Percentiles rank a stretch among this genome's conserved stretches.
phyloP scores from a whole-genome alignment of 2,797 vertebrate genomes.

The Vireo griseus region DNA sequence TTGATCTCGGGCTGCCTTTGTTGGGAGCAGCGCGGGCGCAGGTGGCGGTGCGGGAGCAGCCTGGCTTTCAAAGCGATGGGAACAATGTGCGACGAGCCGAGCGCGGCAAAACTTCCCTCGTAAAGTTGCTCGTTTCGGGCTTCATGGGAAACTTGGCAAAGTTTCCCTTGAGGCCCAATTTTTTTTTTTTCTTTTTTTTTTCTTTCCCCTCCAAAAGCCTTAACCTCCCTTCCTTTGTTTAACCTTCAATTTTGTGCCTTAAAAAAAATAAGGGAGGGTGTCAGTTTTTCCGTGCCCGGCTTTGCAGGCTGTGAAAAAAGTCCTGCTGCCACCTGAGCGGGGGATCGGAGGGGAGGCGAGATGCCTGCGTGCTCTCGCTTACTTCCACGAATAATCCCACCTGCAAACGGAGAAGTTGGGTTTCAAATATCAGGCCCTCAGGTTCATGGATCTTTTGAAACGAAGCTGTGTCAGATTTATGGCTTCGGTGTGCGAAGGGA shows the following conservation, averaged over 20 bases:
- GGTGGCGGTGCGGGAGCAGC: slow-evolving; percentile 2
- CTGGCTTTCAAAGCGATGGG: background rate
- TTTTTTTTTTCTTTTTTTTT: background rate
- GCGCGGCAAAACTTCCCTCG: slow-evolving; percentile 1
- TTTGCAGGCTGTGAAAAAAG: slow-evolving; percentile 13
- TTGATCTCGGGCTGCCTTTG: background rate
- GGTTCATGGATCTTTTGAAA: slow-evolving; percentile 23
- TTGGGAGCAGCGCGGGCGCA: background rate
- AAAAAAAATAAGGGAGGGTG: background rate
- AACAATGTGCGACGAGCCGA: slow-evolving; percentile 14
- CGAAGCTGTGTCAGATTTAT: slow-evolving; percentile 47
- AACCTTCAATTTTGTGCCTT: slow-evolving; percentile 8
- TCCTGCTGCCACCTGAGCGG: slow-evolving; percentile 50
- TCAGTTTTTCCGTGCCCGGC: background rate
- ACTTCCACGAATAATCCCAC: slow-evolving; percentile 62
- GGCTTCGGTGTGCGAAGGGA: background rate
- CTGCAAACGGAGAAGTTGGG: slow-evolving; percentile 46
- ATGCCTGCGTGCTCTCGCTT: slow-evolving; percentile 31
- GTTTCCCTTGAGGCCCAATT: slow-evolving; percentile 4
- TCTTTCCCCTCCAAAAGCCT: background rate
- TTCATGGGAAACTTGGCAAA: slow-evolving; percentile 31
- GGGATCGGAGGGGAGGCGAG: background rate
- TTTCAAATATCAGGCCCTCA: slow-evolving; percentile 52
- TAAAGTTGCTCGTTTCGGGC: slow-evolving; percentile 16
- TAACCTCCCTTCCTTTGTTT: slow-evolving; percentile 38